Evolutionary conservation across 2,888 invertebrate species (phyloP).

Genomic region (Thecocarcelia acutangulata): DNA sequence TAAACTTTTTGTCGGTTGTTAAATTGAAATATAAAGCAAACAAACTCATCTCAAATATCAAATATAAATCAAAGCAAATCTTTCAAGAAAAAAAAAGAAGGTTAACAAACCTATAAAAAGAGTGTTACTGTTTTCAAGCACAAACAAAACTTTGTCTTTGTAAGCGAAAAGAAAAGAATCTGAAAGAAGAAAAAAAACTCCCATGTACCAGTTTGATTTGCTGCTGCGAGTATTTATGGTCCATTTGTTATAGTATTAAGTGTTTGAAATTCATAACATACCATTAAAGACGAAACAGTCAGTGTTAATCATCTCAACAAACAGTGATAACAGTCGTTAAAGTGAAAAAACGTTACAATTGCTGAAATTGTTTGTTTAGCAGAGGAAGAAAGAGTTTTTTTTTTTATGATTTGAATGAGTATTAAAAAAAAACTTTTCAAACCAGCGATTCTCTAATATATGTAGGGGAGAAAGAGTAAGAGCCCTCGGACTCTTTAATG

Average conservation of each 20-base stretch:
- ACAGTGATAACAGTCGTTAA: slow-evolving; percentile 66
- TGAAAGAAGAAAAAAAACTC: slow-evolving; percentile 13
- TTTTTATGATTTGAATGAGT: not conserved
- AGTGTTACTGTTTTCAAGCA: slow-evolving; percentile 3
- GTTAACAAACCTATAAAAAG: slow-evolving; percentile 59
- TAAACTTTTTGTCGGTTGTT: slow-evolving; percentile 46
- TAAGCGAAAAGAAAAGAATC: not conserved
- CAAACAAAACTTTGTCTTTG: slow-evolving; percentile 2
- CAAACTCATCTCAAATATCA: slow-evolving; percentile 27
- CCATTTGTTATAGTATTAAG: slow-evolving; percentile 74
- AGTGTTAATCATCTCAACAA: slow-evolving; percentile 77
- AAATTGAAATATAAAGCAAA: not conserved
- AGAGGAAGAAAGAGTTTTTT: slow-evolving; percentile 3
- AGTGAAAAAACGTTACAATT: slow-evolving; percentile 75
- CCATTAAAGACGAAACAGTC: slow-evolving; percentile 9
- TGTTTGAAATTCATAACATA: slow-evolving; percentile 60
- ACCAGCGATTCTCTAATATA: not conserved
- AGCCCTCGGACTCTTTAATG: too few relatives aligned
- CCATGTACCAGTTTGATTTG: slow-evolving; percentile 10
- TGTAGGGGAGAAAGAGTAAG: too few relatives aligned
- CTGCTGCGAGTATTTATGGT: slow-evolving; percentile 74
- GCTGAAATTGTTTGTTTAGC: slow-evolving; percentile 64
- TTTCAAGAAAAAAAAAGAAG: not conserved
- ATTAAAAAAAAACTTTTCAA: not conserved
- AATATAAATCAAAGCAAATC: slow-evolving; percentile 71